Conservation (phyloP, 2,888 invertebrate species). For the Phaedon cochleariae region DNA sequence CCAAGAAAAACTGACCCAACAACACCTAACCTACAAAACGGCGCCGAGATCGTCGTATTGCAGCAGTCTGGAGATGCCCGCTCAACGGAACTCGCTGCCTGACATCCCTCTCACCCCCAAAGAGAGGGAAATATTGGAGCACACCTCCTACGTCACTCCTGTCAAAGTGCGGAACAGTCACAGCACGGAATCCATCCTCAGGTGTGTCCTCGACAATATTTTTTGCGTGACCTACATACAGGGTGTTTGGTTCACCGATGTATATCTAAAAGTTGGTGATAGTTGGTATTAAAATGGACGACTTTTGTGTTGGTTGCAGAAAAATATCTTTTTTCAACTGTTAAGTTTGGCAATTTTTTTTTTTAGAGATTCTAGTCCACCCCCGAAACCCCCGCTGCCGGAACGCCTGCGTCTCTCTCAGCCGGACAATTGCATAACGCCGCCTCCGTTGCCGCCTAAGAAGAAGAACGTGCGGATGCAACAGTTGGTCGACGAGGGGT, state of each 20-base stretch:
- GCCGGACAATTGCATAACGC: conserved; percentile 64
- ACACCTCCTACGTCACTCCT: conserved; percentile 61
- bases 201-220: conserved; percentile 44
- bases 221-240: not conserved
- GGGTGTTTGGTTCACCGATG: not conserved
- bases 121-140: conserved; percentile 73
- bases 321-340: too few species aligned
- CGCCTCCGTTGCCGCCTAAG: conserved; percentile 83
- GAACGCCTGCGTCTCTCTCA: conserved; percentile 52
- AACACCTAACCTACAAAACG: conserved; percentile 56
- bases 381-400: conserved; percentile 91
- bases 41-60: conserved; percentile 62
- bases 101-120: conserved; percentile 82
- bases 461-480: conserved; percentile 65
- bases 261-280: too few species aligned
- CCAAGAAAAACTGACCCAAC: conserved; percentile 78
- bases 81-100: conserved; percentile 74
- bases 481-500: conserved; percentile 62
- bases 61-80: conserved; percentile 61
- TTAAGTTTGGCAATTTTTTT: too few species aligned
- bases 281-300: too few species aligned
- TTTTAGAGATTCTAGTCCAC: conserved; percentile 70
- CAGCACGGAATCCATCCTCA: conserved; percentile 82
- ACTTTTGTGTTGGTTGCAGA: too few species aligned
- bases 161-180: conserved; percentile 74